These are phyloP conservation scores for Tortrix viridana DNA, from an alignment of 2,888 invertebrate species.

Conservation along the genomic window DNA sequence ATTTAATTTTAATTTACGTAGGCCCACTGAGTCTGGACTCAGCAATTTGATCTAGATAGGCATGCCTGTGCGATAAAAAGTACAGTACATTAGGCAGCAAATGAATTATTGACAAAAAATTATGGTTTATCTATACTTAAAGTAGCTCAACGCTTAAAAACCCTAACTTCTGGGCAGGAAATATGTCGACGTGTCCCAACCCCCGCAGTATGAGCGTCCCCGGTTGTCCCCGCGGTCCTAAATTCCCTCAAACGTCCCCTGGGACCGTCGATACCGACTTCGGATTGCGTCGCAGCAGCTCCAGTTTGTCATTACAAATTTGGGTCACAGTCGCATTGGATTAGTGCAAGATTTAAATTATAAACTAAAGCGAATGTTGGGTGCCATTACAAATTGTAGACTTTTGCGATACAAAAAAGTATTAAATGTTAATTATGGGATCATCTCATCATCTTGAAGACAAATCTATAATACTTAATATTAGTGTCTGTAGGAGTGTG, in stretches of 20 bases:
- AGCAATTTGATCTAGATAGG: too few relatives aligned
- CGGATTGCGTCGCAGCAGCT: constrained; percentile 49
- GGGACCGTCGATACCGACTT: constrained; percentile 65
- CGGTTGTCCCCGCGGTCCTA: constrained; percentile 60
- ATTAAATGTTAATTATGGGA: not conserved
- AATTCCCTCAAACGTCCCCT: constrained; percentile 58
- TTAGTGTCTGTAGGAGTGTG: too few relatives aligned
- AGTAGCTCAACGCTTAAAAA: constrained; percentile 20
- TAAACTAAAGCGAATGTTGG: constrained; percentile 1
- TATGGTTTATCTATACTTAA: constrained; percentile 4
- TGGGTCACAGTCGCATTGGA: constrained; percentile 62
- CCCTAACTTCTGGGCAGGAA: constrained; percentile 2
- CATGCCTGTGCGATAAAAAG: too few relatives aligned
- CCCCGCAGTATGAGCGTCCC: constrained; percentile 36
- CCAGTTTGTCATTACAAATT: constrained; percentile 61
- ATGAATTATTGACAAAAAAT: not conserved
- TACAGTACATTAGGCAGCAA: too few relatives aligned
- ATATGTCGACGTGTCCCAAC: constrained; percentile 32
- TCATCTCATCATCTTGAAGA: too few relatives aligned
- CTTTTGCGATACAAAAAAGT: not conserved
- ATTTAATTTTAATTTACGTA: too few relatives aligned
- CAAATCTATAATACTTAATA: too few relatives aligned
- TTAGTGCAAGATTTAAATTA: constrained; percentile 27
- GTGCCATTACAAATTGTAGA: not conserved
- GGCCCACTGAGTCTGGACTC: too few relatives aligned